Evolutionary conservation across 1,140 invertebrate species (phyloP).

Genomic region (Phocides pigmalion): DNA sequence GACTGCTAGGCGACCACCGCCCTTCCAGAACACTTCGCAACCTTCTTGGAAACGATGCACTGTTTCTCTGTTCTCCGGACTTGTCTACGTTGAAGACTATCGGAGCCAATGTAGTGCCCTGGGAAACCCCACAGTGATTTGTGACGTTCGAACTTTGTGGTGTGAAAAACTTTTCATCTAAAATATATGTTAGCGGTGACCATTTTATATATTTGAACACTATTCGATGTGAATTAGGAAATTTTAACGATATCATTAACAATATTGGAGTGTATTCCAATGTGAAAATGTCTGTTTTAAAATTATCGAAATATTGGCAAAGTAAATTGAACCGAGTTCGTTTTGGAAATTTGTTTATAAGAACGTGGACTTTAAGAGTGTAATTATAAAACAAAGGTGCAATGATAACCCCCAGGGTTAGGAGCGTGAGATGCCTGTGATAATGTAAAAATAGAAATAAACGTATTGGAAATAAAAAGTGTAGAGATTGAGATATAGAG

Average conservation of each 20-base stretch:
- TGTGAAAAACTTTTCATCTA: constrained; percentile 9
- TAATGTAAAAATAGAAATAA: constrained; percentile 70
- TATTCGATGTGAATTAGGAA: neutral
- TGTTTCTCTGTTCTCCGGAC: constrained; percentile 32
- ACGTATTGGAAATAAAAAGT: constrained; percentile 47
- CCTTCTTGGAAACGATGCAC: constrained; percentile 39
- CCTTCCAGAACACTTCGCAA: constrained; percentile 44
- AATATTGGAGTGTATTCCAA: constrained; percentile 8
- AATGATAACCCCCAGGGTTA: constrained; percentile 67
- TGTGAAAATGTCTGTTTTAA: constrained; percentile 5
- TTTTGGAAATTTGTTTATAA: constrained; percentile 45
- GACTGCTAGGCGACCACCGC: constrained; percentile 76
- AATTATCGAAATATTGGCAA: constrained; percentile 36
- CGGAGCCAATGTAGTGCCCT: constrained; percentile 55
- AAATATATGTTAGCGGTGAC: constrained; percentile 15
- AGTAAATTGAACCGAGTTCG: constrained; percentile 63
- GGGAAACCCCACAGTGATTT: constrained; percentile 42
- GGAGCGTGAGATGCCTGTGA: constrained; percentile 76
- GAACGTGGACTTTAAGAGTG: constrained; percentile 35
- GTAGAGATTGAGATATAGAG: constrained; percentile 48
- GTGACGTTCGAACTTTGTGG: constrained; percentile 9
- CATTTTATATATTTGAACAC: constrained; percentile 24
- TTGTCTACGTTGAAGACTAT: constrained; percentile 41
- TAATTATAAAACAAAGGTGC: constrained; percentile 57
- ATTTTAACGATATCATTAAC: neutral